These are phyloP conservation scores for Microctenopoma stevenorrisi DNA, from an alignment of 2,797 vertebrate genomes.

Conservation along the genomic window DNA sequence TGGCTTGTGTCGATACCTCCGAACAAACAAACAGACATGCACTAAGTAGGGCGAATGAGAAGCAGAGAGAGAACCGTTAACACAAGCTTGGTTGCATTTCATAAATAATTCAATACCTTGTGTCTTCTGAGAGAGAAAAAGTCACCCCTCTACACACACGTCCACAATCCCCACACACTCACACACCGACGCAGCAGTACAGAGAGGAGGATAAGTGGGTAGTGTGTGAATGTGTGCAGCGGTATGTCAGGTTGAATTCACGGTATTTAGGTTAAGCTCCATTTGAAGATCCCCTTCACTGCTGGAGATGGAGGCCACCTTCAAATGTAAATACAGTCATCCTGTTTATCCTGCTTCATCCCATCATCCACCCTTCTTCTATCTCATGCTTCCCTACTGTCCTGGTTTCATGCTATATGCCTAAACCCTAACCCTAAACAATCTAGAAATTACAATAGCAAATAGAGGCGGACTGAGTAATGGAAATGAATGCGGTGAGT, in stretches of 20 bases:
- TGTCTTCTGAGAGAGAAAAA: constrained; percentile 50
- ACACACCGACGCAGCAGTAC: constrained; percentile 18
- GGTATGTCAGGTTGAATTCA: constrained; percentile 66
- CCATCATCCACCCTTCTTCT: constrained; percentile 35
- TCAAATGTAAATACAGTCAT: constrained; percentile 68
- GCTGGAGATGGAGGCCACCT: constrained; percentile 43
- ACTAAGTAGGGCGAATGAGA: constrained; percentile 25
- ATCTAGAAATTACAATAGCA: constrained; percentile 13
- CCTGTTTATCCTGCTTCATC: constrained; percentile 65
- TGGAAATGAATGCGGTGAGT: too few relatives aligned
- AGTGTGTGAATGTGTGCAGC: constrained; percentile 48
- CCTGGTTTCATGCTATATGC: constrained; percentile 8
- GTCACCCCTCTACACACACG: constrained; percentile 9
- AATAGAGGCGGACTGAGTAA: too few relatives aligned
- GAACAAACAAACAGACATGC: constrained; percentile 52
- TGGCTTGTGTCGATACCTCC: constrained; percentile 35
- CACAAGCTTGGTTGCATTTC: constrained; percentile 55
- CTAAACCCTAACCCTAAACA: background rate
- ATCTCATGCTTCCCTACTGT: constrained; percentile 1
- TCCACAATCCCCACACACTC: background rate
- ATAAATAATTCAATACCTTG: constrained; percentile 72
- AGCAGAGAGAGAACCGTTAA: constrained; percentile 53
- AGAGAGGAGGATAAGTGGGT: constrained; percentile 43
- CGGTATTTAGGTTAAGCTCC: constrained; percentile 67
- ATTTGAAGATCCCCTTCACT: constrained; percentile 53